A percentile compares a stretch with the other conserved stretches of the same genome.
phyloP scores from a whole-genome alignment of 2,888 invertebrate species.

The Rotaria sp. region DNA sequence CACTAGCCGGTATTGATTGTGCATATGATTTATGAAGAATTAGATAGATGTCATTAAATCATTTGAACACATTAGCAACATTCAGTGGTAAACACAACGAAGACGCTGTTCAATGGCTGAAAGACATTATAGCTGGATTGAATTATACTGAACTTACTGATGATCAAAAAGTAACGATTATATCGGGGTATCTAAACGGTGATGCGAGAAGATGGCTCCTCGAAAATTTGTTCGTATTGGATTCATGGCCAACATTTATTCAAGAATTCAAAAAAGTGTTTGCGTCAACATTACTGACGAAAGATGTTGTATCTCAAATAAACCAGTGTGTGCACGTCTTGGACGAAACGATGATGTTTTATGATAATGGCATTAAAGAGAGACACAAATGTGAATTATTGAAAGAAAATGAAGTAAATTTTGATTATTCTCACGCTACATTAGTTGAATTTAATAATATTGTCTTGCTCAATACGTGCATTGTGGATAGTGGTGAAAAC shows the following conservation, averaged over 20 bases:
- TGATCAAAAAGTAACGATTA: neutral
- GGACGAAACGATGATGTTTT: no score
- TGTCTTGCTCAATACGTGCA: no score
- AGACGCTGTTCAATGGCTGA: neutral
- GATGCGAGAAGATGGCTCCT: neutral
- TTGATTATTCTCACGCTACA: no score
- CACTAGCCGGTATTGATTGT: neutral
- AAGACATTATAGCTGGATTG: neutral
- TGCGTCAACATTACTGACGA: neutral
- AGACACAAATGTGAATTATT: no score
- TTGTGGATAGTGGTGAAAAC: no score
- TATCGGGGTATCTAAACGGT: neutral
- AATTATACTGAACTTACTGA: neutral
- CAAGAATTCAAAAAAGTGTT: neutral
- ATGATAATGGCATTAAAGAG: no score
- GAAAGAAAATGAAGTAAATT: no score
- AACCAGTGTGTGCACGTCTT: neutral
- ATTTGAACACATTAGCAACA: neutral
- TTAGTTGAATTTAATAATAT: no score
- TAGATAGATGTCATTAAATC: neutral
- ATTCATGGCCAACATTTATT: neutral
- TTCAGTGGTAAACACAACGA: neutral
- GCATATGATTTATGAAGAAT: neutral
- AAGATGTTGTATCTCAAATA: neutral
- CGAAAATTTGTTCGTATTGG: neutral